These are phyloP conservation scores for Elephas maximus DNA, from an alignment of 2,113 vertebrate species.

Conservation along the genomic window DNA sequence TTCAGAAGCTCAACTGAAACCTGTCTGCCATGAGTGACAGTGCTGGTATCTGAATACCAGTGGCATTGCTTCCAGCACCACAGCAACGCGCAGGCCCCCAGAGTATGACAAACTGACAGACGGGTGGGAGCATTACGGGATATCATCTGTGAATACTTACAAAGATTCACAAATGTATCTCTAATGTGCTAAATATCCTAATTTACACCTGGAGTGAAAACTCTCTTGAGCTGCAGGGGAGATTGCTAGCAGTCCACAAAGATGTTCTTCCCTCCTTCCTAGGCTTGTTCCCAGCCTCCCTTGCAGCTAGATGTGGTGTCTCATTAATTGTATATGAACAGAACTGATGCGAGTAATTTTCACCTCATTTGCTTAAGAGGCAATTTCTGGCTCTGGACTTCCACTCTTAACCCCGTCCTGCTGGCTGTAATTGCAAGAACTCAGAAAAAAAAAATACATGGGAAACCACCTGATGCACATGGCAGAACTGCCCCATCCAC, in stretches of 20 bases:
- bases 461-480: neutral
- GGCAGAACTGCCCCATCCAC: neutral
- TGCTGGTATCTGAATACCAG: too few species aligned
- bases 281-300: neutral
- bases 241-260: neutral
- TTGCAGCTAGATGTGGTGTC: slow-evolving; percentile 4
- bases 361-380: neutral
- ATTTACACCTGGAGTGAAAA: neutral
- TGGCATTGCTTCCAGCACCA: too few species aligned
- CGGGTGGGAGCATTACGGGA: neutral
- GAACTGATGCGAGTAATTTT: neutral
- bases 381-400: neutral
- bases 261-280: neutral
- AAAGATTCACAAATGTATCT: neutral
- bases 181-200: neutral
- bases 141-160: neutral
- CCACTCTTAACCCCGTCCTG: neutral
- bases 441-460: neutral
- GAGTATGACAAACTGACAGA: too few species aligned
- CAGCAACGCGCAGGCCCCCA: too few species aligned
- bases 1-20: too few species aligned
- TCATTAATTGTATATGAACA: neutral
- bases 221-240: neutral
- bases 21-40: too few species aligned
- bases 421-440: neutral